Conservation (phyloP, 2,113 vertebrate genomes). For the Cyprinodon brontotheroides region DNA sequence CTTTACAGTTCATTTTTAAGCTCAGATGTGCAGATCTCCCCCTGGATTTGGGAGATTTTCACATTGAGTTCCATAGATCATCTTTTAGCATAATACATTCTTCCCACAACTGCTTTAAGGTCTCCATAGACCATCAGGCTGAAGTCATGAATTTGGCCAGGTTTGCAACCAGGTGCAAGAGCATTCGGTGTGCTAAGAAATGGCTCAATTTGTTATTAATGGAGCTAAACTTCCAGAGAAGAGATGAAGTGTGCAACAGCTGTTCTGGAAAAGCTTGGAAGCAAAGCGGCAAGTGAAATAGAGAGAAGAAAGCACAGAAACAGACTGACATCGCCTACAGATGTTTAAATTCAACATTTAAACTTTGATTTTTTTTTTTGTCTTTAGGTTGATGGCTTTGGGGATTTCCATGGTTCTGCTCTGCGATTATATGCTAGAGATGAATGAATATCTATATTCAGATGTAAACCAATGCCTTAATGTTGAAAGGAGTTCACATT, state of each 20-base stretch:
- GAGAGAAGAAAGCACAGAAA: slow-evolving; percentile 11
- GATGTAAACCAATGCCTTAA: neutral
- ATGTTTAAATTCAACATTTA: neutral
- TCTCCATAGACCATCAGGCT: slow-evolving; percentile 27
- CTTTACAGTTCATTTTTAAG: slow-evolving; percentile 26
- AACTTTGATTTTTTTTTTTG: slow-evolving; percentile 4
- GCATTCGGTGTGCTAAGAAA: slow-evolving; percentile 38
- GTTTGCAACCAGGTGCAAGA: slow-evolving; percentile 60
- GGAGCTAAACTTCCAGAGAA: slow-evolving; percentile 45
- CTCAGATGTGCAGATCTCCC: slow-evolving; percentile 25
- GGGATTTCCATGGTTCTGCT: neutral
- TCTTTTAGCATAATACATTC: slow-evolving; percentile 16
- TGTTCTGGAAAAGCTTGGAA: slow-evolving; percentile 45
- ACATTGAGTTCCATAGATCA: slow-evolving; percentile 20
- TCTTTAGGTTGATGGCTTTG: neutral
- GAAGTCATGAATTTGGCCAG: slow-evolving; percentile 62
- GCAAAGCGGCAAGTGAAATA: slow-evolving; percentile 39
- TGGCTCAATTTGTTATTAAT: slow-evolving; percentile 66
- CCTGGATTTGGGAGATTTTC: slow-evolving; percentile 17
- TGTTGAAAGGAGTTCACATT: neutral
- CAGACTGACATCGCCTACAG: slow-evolving; percentile 4
- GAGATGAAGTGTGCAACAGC: slow-evolving; percentile 46
- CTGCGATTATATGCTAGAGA: neutral
- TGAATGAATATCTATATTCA: neutral
- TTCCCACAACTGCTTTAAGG: slow-evolving; percentile 30